Evolutionary conservation across 1,140 invertebrate species (phyloP), one percentile per base, ranked within the genome.

Genomic region (Temnothorax nylanderi): DNA sequence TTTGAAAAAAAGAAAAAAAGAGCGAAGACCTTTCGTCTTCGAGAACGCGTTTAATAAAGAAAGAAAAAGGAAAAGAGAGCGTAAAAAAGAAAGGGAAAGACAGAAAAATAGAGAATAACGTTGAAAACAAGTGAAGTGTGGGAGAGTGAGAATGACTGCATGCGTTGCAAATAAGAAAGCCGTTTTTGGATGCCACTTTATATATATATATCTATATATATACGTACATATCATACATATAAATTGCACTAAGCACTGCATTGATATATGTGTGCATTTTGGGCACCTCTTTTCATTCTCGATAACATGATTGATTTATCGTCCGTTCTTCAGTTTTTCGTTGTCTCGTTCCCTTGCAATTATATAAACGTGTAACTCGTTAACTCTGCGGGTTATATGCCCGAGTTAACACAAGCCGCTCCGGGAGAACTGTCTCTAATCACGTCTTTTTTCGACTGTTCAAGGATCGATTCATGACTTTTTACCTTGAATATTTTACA

Each of bases 121-220:
- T 90, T 71, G 82, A 90, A 86, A 81, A 26, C 88, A 80, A 80
- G 84, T 86, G 90, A 94, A 94, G 94, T 94, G 93, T 95, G 94
- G 95, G 95, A 95, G 94, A 95, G 95, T 95, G 95, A 95, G 95
- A 95, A 95, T 95, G 94, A 93, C 85, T 95, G 95, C 95, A 95
- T 95, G 95, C 94, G 91, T 94, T 95, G 94, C 94, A 95, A 95
- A 95, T 89, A 94, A 93, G 84, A 93, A 93, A 93, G 92, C 91
- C 94, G 91, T 95, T 95, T 94, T 95, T 95, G 94, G 93, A 95
- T 95, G 95, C 94, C 93, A 95, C 93, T 95, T 94, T 95, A 94
- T 94, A 93, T 94, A 94, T 94, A 94, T 94, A 92, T 92, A 89
- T 89, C 85, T 92, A 90, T 93, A 90, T 93, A 94, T 94, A 93